These are phyloP conservation scores for Neoseiulus cucumeris DNA, from an alignment of 1,140 invertebrate species.

Conservation along the genomic window DNA sequence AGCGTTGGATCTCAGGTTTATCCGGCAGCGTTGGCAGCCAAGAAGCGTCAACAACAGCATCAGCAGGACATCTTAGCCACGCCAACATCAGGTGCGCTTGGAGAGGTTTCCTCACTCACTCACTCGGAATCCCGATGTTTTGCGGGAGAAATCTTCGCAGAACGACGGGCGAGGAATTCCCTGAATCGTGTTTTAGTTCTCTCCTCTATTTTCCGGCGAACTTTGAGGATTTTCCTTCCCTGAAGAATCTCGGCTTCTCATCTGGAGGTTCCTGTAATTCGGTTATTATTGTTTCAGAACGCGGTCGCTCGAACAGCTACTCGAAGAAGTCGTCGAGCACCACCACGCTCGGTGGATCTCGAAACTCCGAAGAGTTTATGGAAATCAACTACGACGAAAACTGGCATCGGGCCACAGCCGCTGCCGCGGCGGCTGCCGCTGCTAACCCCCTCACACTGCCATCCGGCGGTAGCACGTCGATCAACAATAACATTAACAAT, in stretches of 20 bases:
- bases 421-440: background rate
- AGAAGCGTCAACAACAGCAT: conserved; percentile 13
- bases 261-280: no score
- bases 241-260: no score
- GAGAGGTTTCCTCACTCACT: no score
- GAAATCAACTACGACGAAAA: conserved; percentile 22
- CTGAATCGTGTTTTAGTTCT: no score
- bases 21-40: background rate
- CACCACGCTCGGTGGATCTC: conserved; percentile 27
- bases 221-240: no score
- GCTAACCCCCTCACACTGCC: background rate
- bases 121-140: no score
- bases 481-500: background rate
- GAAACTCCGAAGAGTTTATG: conserved; percentile 20
- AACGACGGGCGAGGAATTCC: no score
- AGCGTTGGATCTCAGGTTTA: conserved; percentile 51
- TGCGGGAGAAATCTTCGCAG: no score
- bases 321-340: conserved; percentile 37
- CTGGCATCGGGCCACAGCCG: background rate
- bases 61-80: conserved; percentile 14
- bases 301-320: conserved; percentile 8
- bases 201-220: no score
- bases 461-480: background rate
- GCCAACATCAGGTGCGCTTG: conserved; percentile 18
- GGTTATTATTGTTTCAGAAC: conserved; percentile 14